Base-by-base conservation (phyloP, 1,140 invertebrate species). In the Tachypleus tridentatus region DNA sequence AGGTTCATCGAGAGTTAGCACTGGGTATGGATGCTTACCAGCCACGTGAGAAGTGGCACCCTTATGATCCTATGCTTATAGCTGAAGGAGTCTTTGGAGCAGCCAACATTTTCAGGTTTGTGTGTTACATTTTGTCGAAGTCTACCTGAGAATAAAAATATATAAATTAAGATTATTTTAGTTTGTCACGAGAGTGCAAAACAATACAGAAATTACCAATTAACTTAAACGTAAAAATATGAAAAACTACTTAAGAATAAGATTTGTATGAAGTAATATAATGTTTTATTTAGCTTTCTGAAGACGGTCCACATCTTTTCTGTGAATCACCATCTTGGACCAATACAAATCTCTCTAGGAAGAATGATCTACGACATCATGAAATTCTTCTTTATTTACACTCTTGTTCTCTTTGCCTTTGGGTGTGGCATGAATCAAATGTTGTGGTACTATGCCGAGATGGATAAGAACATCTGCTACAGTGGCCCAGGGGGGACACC, bases 291-390 rank as follows among this genome's bases (percentile, higher is more conserved):
- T 73, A 88, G 86, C 70, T 94, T 92, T 72, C 79, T 97, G 51
- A 97, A 96, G 76, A 81, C 96, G 70, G 91, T 97, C 29, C 92
- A 95, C 76, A 94, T 96, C 73, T 96, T 96, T 82, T 94, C 91
- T 59, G 89, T 97, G 57, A 95, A 94, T 79, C 93, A 91, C 6
- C 89, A 96, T 77, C 79, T 97, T 62, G 93, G 93, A 62, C 93
- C 93, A 0, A 78, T 96, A 7, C 87, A 91, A 79, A 91, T 94
- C 11, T 93, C 90, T 2, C 78, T 93, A 11, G 91, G 91, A 62
- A 80, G 91, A 72, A 94, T 95, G 91, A 89, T 93, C 62, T 87
- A 93, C 74, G 91, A 95, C 73, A 93, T 94, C 70, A 85, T 93
- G 65, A 93, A 93, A 75, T 95, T 94, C 78, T 92, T 94, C 81